Evolutionary conservation across 1,140 invertebrate genomes (phyloP).

Genomic region (Heterodera schachtii): DNA sequence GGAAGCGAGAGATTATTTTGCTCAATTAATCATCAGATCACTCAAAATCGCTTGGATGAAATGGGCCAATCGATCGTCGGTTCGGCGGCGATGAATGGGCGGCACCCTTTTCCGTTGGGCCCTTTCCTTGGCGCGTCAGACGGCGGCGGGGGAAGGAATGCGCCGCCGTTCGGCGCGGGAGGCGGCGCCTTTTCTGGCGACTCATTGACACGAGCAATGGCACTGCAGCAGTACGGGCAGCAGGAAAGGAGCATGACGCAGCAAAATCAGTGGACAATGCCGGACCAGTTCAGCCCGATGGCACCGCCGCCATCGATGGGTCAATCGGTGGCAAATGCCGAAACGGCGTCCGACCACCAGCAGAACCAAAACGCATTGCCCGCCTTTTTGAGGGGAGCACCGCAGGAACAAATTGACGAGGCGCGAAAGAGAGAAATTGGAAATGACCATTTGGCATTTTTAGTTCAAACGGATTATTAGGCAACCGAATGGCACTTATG

Average conservation of each 20-base stretch:
- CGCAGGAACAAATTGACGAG: constrained; percentile 39
- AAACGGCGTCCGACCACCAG: not conserved
- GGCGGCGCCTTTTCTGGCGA: not conserved
- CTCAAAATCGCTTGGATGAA: not conserved
- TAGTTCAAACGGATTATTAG: constrained; percentile 47
- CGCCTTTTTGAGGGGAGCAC: constrained; percentile 39
- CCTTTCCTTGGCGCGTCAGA: not conserved
- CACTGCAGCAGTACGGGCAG: not conserved
- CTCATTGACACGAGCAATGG: not conserved
- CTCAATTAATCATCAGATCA: not conserved
- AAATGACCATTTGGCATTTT: constrained; percentile 11
- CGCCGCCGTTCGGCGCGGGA: not conserved
- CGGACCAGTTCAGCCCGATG: not conserved
- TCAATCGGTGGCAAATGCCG: not conserved
- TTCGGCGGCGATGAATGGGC: not conserved
- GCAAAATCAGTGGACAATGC: constrained; percentile 15
- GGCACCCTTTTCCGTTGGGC: not conserved
- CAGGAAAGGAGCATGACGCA: not conserved
- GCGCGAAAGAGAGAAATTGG: constrained; percentile 15
- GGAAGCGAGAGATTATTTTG: not conserved
- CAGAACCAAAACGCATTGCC: constrained; percentile 23
- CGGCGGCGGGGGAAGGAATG: not conserved
- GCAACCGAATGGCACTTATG: constrained; percentile 42
- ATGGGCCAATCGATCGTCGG: not conserved
- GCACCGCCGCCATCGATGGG: not conserved